Conservation (phyloP, 1,140 invertebrate genomes). For the Heliconius hermathena region DNA sequence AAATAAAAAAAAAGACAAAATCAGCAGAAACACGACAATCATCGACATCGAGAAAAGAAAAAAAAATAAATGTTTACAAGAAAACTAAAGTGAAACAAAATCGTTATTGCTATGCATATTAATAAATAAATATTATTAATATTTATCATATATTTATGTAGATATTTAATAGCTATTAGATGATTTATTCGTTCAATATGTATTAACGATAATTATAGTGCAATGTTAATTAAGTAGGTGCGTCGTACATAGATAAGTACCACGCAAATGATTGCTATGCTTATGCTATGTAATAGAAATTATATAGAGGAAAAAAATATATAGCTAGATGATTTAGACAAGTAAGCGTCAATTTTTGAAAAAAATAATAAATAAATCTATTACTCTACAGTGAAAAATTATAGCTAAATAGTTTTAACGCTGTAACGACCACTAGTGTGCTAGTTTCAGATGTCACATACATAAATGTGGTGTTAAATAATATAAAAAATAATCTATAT, state of each 20-base stretch:
- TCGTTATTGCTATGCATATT: neutral
- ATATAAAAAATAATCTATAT: neutral
- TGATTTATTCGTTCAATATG: neutral
- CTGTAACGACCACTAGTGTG: too few relatives aligned
- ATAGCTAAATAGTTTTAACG: neutral
- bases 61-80: neutral
- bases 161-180: neutral
- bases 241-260: neutral
- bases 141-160: neutral
- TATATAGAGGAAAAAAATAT: neutral
- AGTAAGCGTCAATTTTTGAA: neutral
- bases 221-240: neutral
- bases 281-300: too few relatives aligned
- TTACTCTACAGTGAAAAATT: neutral
- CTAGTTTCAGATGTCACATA: too few relatives aligned
- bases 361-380: too few relatives aligned
- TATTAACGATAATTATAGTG: neutral
- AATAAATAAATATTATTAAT: neutral
- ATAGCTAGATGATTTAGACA: neutral
- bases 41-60: too few relatives aligned
- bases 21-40: too few relatives aligned
- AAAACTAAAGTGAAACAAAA: neutral
- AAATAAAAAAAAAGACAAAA: too few relatives aligned
- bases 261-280: neutral
- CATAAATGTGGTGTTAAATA: neutral